Evolutionary conservation across 2,888 invertebrate genomes (phyloP).

Genomic region (Timandra comae): DNA sequence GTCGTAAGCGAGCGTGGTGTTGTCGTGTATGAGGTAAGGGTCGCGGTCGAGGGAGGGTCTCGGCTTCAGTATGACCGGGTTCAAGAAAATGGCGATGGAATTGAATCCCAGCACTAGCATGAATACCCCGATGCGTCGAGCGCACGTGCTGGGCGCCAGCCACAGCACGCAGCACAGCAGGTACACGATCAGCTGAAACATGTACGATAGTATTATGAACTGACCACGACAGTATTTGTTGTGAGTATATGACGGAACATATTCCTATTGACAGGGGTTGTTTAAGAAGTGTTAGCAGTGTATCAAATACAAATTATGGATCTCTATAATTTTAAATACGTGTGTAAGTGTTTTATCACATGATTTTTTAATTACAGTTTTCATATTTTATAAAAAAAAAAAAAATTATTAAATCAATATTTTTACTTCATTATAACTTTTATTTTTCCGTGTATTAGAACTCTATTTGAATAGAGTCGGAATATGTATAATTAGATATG

Average conservation of each 20-base stretch:
- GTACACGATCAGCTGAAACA: slow-evolving; percentile 50
- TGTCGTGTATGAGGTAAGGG: slow-evolving; percentile 44
- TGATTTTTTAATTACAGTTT: no score
- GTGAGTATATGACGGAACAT: no score
- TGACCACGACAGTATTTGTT: no score
- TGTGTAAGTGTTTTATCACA: no score
- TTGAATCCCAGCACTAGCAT: slow-evolving; percentile 40
- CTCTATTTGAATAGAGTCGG: no score
- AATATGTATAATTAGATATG: no score
- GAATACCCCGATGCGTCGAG: slow-evolving; percentile 46
- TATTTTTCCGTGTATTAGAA: no score
- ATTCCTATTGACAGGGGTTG: neutral
- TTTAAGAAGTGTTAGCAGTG: neutral
- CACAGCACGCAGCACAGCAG: slow-evolving; percentile 56
- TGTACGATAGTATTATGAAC: neutral
- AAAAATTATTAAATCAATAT: no score
- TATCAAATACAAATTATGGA: no score
- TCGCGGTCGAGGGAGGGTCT: slow-evolving; percentile 47
- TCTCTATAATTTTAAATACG: no score
- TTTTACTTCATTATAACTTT: no score
- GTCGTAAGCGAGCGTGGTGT: slow-evolving; percentile 40
- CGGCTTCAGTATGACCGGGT: slow-evolving; percentile 42
- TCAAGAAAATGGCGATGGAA: slow-evolving; percentile 41
- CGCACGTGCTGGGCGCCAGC: slow-evolving; percentile 51
- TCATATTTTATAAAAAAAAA: no score